Conservation (phyloP, 1,140 invertebrate species). For the Scaptomyza graminum region DNA sequence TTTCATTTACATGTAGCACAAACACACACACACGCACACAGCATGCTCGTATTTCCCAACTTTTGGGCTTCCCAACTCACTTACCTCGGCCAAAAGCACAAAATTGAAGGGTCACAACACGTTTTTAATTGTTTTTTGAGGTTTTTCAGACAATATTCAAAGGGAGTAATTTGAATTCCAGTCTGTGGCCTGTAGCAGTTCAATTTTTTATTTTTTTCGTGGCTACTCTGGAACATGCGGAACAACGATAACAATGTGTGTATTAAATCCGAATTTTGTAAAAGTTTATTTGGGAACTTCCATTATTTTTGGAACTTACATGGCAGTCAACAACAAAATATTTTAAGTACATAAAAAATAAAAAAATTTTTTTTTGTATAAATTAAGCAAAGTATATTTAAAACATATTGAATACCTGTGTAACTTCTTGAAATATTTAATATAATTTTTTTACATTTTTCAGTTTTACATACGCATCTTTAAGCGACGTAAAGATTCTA, state of each 20-base stretch:
- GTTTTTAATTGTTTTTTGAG: conserved; percentile 76
- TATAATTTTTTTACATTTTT: too few relatives aligned
- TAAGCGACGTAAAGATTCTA: too few relatives aligned
- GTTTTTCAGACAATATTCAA: conserved; percentile 36
- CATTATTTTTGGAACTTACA: too few relatives aligned
- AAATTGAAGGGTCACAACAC: conserved; percentile 51
- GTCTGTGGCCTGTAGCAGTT: conserved; percentile 25
- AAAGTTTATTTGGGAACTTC: neutral
- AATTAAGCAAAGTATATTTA: too few relatives aligned
- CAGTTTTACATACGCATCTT: too few relatives aligned
- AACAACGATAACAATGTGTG: neutral
- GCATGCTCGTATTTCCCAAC: conserved; percentile 36
- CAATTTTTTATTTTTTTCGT: conserved; percentile 1
- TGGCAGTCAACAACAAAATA: too few relatives aligned
- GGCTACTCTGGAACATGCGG: conserved; percentile 1
- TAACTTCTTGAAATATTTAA: too few relatives aligned
- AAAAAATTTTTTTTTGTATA: too few relatives aligned
- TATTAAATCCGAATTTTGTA: neutral
- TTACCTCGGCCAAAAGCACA: neutral
- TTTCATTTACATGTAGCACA: conserved; percentile 67
- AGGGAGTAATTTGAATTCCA: conserved; percentile 54
- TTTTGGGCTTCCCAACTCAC: neutral
- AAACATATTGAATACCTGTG: too few relatives aligned
- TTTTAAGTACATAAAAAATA: too few relatives aligned
- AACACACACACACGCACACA: neutral